phyloP scores from a whole-genome alignment of 2,797 vertebrate species.

The Euthynnus affinis region DNA sequence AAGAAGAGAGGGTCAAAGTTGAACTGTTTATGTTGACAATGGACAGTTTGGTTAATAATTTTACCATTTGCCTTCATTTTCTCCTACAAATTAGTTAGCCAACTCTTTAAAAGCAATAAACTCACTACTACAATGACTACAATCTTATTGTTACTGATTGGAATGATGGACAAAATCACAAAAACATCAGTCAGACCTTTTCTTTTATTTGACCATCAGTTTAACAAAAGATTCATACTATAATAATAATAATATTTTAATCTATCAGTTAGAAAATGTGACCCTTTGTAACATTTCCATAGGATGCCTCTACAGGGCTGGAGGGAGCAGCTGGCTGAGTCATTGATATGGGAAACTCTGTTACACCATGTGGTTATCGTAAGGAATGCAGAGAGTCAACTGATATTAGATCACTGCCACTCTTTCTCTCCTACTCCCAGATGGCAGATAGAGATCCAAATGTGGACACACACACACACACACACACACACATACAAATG shows the following conservation, averaged over 20 bases:
- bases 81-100: too few relatives aligned
- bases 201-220: background rate
- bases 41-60: too few relatives aligned
- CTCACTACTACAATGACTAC: too few relatives aligned
- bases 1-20: too few relatives aligned
- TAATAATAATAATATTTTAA: background rate
- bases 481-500: background rate
- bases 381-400: slow-evolving; percentile 56
- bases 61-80: too few relatives aligned
- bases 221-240: background rate
- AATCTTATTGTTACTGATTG: background rate
- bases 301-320: slow-evolving; percentile 8
- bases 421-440: slow-evolving; percentile 10
- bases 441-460: slow-evolving; percentile 28
- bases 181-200: background rate
- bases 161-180: background rate
- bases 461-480: background rate
- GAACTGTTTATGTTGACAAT: too few relatives aligned
- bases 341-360: slow-evolving; percentile 53
- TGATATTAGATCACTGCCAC: slow-evolving; percentile 57
- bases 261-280: background rate
- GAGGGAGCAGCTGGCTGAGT: slow-evolving; percentile 47
- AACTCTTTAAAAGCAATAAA: background rate
- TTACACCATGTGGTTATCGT: slow-evolving; percentile 50
- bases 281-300: background rate